phyloP scores from a whole-genome alignment of 2,113 vertebrate genomes.

The Cebus imitator region DNA sequence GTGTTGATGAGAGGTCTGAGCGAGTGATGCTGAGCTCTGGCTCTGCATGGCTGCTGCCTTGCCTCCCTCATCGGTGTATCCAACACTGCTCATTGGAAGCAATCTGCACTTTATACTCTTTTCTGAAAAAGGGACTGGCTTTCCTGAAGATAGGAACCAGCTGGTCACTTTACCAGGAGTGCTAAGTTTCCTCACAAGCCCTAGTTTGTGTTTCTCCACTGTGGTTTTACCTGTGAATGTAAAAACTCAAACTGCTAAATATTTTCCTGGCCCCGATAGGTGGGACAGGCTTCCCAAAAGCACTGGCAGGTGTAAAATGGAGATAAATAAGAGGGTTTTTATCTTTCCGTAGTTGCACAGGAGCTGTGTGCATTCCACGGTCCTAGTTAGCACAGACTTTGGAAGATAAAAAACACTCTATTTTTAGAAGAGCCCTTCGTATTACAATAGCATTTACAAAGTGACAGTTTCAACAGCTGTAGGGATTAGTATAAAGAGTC shows the following conservation, averaged over 20 bases:
- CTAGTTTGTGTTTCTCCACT: neutral
- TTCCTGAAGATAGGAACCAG: neutral
- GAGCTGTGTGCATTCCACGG: neutral
- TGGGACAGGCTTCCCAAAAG: neutral
- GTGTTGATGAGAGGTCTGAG: neutral
- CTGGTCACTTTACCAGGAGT: neutral
- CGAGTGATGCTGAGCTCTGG: neutral
- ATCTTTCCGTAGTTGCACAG: neutral
- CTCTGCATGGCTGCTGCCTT: neutral
- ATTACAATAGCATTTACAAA: constrained; percentile 37
- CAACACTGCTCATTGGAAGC: neutral
- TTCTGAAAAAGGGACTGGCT: neutral
- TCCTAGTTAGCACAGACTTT: constrained; percentile 3
- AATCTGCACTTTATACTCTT: neutral
- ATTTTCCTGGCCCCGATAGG: neutral
- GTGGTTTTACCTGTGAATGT: neutral
- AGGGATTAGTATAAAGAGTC: constrained; percentile 48
- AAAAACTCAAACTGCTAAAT: neutral
- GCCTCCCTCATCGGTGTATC: neutral
- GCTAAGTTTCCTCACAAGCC: neutral
- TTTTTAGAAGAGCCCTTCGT: constrained; percentile 54
- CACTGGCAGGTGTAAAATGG: neutral
- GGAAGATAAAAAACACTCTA: constrained; percentile 45
- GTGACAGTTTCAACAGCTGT: constrained; percentile 40
- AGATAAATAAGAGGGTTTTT: constrained; percentile 15